A percentile compares a stretch with the other conserved stretches of the same genome.
These are phyloP conservation scores for Calyptommatus sinebrachiatus DNA, from an alignment of 2,113 vertebrate genomes.

Conservation along the genomic window DNA sequence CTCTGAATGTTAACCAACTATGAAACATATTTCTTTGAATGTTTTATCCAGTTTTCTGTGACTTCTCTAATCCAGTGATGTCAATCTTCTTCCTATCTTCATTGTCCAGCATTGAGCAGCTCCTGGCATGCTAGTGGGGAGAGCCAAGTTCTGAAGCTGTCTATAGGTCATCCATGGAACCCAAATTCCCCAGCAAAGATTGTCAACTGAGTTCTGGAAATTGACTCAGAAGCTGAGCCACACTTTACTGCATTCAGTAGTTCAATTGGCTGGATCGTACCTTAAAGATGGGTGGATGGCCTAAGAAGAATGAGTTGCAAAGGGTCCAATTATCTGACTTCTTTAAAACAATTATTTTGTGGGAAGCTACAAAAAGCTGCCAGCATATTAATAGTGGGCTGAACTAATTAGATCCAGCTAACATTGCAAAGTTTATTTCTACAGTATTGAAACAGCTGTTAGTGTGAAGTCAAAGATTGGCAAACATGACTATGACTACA, in stretches of 20 bases:
- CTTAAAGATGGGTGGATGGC: not conserved
- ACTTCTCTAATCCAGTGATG: no score
- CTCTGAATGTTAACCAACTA: no score
- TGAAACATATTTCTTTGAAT: no score
- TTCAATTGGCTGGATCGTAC: not conserved
- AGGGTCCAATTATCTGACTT: slow-evolving; percentile 42
- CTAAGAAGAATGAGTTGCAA: slow-evolving; percentile 5
- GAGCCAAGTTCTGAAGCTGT: no score
- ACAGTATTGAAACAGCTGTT: slow-evolving; percentile 57
- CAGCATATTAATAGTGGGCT: slow-evolving; percentile 63
- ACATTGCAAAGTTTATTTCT: slow-evolving; percentile 57
- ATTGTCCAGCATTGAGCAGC: no score
- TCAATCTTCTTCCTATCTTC: no score
- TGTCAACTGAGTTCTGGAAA: no score
- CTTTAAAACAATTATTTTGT: slow-evolving; percentile 26
- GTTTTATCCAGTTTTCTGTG: no score
- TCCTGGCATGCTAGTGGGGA: no score
- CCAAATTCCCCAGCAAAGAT: no score
- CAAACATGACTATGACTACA: slow-evolving; percentile 48
- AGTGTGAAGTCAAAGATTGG: slow-evolving; percentile 52
- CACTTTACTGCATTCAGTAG: not conserved
- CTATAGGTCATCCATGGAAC: no score
- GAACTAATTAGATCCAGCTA: slow-evolving; percentile 64
- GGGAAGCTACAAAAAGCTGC: slow-evolving; percentile 60
- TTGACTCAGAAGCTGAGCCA: no score